A percentile compares a stretch with the other conserved stretches of the same genome.
Evolutionary conservation across 2,888 invertebrate genomes (phyloP).

Genomic region (Phlogophora meticulosa): DNA sequence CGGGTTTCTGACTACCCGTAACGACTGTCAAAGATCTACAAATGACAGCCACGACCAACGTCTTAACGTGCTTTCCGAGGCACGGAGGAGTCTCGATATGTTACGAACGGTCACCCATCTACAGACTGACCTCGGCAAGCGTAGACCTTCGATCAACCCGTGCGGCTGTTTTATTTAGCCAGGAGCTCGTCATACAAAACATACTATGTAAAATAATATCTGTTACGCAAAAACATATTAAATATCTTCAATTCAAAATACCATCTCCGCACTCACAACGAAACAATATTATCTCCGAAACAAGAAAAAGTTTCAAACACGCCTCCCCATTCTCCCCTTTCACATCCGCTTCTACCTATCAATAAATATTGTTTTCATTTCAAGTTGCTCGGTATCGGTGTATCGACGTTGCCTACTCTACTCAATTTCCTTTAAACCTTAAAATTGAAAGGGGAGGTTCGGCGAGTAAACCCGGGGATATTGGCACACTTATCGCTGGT

Average conservation of each 20-base stretch:
- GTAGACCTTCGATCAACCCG: too few species aligned
- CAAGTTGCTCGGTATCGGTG: constrained; percentile 48
- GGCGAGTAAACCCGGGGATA: constrained; percentile 38
- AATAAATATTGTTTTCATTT: constrained; percentile 61
- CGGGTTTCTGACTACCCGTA: too few species aligned
- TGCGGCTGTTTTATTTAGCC: too few species aligned
- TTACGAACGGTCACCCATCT: too few species aligned
- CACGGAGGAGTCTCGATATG: too few species aligned
- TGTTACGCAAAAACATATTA: background rate
- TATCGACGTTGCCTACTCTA: constrained; percentile 49
- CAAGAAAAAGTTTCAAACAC: constrained; percentile 25
- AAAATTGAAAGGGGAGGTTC: constrained; percentile 60
- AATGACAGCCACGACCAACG: too few species aligned
- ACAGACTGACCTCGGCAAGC: too few species aligned
- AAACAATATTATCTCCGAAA: constrained; percentile 37
- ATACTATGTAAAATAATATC: background rate
- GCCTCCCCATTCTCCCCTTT: background rate
- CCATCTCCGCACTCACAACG: constrained; percentile 10
- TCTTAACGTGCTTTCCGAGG: too few species aligned
- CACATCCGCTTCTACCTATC: constrained; percentile 29
- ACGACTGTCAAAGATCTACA: too few species aligned
- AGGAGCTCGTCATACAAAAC: too few species aligned
- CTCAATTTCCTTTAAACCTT: constrained; percentile 65
- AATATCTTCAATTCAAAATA: constrained; percentile 1
- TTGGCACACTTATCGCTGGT: constrained; percentile 55